Evolutionary conservation across 2,888 invertebrate genomes (phyloP).

Genomic region (Cephus pygmeus): DNA sequence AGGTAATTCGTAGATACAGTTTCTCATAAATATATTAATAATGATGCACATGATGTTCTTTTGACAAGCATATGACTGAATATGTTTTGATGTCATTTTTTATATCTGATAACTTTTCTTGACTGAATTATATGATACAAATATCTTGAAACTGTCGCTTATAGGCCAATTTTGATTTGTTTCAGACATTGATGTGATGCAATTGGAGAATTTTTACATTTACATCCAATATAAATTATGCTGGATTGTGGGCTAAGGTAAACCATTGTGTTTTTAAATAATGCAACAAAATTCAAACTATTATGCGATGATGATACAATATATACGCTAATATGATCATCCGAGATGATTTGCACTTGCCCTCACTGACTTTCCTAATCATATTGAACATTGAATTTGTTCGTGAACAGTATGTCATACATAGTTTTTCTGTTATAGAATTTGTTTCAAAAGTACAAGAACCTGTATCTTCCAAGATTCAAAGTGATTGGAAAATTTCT

Average conservation of each 20-base stretch:
- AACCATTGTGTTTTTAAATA: conserved; percentile 7
- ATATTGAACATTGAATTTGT: conserved; percentile 4
- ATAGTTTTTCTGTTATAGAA: conserved; percentile 16
- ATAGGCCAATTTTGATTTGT: background rate
- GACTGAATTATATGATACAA: background rate
- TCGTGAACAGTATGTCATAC: conserved; percentile 2
- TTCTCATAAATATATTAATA: background rate
- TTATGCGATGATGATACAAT: conserved; percentile 36
- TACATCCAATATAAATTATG: background rate
- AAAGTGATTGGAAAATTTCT: background rate
- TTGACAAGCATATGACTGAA: conserved; percentile 61
- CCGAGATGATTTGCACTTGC: conserved; percentile 52
- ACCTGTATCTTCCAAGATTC: background rate
- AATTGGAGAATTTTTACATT: background rate
- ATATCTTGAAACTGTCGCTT: background rate
- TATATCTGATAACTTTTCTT: conserved; percentile 30
- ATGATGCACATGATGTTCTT: conserved; percentile 42
- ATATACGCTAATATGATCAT: conserved; percentile 58
- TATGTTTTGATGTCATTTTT: conserved; percentile 23
- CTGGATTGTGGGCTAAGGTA: background rate
- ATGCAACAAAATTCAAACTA: background rate
- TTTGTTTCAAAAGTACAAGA: background rate
- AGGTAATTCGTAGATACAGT: background rate
- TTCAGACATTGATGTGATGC: conserved; percentile 1
- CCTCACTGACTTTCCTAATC: conserved; percentile 50